Evolutionary conservation across 1,140 invertebrate species (phyloP), one percentile per base, ranked within the genome.

Genomic region (Neodiprion pinetum): DNA sequence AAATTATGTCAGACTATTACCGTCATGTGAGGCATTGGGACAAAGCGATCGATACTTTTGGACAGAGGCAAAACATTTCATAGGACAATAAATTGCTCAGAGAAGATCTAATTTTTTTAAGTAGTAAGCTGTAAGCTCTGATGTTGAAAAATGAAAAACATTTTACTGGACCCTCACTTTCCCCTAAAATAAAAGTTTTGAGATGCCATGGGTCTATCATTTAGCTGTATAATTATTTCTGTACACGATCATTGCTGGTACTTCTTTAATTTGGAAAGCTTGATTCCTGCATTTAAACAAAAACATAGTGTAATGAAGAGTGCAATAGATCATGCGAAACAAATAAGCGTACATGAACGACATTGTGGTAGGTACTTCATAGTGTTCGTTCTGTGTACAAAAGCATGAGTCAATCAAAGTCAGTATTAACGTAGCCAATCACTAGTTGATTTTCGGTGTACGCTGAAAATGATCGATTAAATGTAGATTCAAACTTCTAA

Each of bases 91-190:
- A 74, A 68, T 78, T 50, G 68, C 75, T 40, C 74, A 71, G 53
- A 70, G 67, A 71, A 67, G 74, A 79, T 74, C 80, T 77, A 71
- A 81, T 80, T 79, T 75, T 74, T 74, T 77, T 72, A 49, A 73
- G 73, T 70, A 80, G 73, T 23, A 69, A 28, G 61, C 23, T 48
- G 78, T 17, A 77, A 48, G 71, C 76, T 75, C 75, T 72, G 73
- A 76, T 17, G 71, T 72, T 67, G n/a, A 76, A 65, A 65, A 79
- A 74, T 40, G 28, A 40, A 40, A 40, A 40, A 40, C 2, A 40
- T 40, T 40, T 40, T 40, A 40, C 28, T 40, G 28, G 28, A 40
- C 28, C 1, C 28, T 40, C 28, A 4, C 28, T 40, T 40, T 40
- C 28, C 28, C 28, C 28, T 40, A 40, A 5, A 40, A 40, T 40